phyloP scores from a whole-genome alignment of 2,797 vertebrate genomes.

The Tragopan temminckii region DNA sequence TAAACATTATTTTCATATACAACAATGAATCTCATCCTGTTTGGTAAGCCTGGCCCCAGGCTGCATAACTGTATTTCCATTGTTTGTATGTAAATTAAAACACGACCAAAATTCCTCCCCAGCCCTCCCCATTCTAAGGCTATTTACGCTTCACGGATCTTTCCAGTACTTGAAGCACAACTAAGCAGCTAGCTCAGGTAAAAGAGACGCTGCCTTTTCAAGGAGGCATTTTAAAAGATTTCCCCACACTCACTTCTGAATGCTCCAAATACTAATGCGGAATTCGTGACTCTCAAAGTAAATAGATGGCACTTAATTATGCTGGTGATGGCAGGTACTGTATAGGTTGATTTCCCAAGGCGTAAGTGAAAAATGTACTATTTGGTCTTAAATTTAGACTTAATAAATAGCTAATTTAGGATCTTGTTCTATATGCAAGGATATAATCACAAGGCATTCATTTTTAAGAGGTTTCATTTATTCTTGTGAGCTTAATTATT shows the following conservation, averaged over 20 bases:
- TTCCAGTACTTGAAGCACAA: conserved; percentile 77
- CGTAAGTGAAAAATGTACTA: conserved; percentile 91
- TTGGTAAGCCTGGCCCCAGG: conserved; percentile 69
- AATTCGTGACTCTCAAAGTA: conserved; percentile 81
- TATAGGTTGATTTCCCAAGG: conserved; percentile 96
- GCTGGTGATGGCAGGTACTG: conserved; percentile 83
- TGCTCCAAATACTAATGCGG: conserved; percentile 81
- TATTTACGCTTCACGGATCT: conserved; percentile 73
- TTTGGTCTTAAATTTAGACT: conserved; percentile 94
- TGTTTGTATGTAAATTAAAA: conserved; percentile 68
- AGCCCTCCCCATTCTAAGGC: conserved; percentile 10
- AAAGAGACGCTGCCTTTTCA: conserved; percentile 64
- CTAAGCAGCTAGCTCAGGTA: conserved; percentile 75
- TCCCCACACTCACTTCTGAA: conserved; percentile 47
- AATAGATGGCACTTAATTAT: conserved; percentile 84
- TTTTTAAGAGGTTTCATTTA: conserved; percentile 99
- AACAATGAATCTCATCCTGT: conserved; percentile 54
- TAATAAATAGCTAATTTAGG: conserved; percentile 99
- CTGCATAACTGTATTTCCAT: conserved; percentile 53
- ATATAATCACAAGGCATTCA: conserved; percentile 98
- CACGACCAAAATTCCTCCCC: conserved; percentile 11
- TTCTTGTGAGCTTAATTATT: conserved; percentile 99
- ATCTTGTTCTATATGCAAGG: conserved; percentile 92
- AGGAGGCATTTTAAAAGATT: conserved; percentile 51
- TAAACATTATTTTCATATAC: conserved; percentile 69